These are phyloP conservation scores for Tolypeutes matacus DNA, from an alignment of 2,797 vertebrate species.

Conservation along the genomic window DNA sequence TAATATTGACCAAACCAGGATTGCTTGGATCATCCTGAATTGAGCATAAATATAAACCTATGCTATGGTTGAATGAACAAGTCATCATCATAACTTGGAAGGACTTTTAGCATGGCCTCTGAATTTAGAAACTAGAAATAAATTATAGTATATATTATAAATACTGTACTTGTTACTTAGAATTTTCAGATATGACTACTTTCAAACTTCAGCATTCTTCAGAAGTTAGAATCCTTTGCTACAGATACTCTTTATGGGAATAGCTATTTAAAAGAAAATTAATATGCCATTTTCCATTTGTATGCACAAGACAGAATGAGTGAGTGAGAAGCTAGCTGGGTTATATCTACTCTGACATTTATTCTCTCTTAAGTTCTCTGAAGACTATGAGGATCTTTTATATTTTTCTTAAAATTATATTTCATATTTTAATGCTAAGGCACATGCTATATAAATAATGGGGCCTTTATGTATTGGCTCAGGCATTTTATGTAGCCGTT, in stretches of 20 bases:
- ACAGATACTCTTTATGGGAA: background rate
- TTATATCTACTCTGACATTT: background rate
- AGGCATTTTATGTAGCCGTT: background rate
- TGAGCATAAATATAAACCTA: background rate
- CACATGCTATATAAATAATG: background rate
- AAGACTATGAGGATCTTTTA: background rate
- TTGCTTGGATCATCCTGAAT: background rate
- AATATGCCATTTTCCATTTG: background rate
- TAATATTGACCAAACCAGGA: conserved; percentile 3
- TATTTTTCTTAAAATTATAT: conserved; percentile 16
- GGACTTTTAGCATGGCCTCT: background rate
- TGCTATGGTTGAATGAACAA: background rate
- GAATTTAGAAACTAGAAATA: conserved; percentile 6
- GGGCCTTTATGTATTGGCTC: background rate
- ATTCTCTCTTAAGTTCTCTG: conserved; percentile 2
- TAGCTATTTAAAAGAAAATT: conserved; percentile 9
- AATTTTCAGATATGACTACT: conserved; percentile 30
- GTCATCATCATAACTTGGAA: background rate
- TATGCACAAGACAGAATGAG: background rate
- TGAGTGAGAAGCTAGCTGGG: background rate
- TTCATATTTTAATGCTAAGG: conserved; percentile 51
- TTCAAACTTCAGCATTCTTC: conserved; percentile 19
- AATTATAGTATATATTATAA: background rate
- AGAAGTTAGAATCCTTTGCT: background rate
- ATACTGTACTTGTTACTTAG: background rate